A percentile compares a stretch with the other conserved stretches of the same genome.
These are phyloP conservation scores for Oreohelix idahoensis DNA, from an alignment of 1,140 invertebrate species.

Conservation along the genomic window DNA sequence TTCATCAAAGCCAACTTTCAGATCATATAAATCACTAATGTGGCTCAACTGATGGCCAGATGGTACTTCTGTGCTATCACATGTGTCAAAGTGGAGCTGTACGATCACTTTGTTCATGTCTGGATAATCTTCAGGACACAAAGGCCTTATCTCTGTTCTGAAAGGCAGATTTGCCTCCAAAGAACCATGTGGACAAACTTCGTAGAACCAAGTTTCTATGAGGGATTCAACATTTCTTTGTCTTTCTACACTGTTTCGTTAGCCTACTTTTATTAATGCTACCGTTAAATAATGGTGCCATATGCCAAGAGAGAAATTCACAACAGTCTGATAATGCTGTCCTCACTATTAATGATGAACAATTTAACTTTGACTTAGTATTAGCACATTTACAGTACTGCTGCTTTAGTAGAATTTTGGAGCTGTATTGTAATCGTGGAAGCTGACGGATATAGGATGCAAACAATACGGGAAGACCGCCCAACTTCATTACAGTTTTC, in stretches of 20 bases:
- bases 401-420: neutral
- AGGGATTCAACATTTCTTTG: conserved; percentile 6
- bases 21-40: conserved; percentile 27
- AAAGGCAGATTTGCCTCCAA: conserved; percentile 23
- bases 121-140: conserved; percentile 12
- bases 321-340: neutral
- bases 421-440: neutral
- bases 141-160: conserved; percentile 20
- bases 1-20: conserved; percentile 32
- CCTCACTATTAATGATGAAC: neutral
- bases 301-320: neutral
- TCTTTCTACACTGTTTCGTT: neutral
- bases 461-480: neutral
- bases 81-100: conserved; percentile 16
- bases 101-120: conserved; percentile 35
- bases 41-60: conserved; percentile 14
- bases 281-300: neutral
- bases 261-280: neutral
- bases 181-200: conserved; percentile 30
- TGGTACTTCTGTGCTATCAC: neutral
- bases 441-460: neutral
- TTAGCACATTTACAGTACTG: neutral
- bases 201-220: conserved; percentile 34
- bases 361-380: neutral
- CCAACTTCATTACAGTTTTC: neutral